Conservation (phyloP, 2,888 invertebrate genomes). For the Drosophila infuscata region DNA sequence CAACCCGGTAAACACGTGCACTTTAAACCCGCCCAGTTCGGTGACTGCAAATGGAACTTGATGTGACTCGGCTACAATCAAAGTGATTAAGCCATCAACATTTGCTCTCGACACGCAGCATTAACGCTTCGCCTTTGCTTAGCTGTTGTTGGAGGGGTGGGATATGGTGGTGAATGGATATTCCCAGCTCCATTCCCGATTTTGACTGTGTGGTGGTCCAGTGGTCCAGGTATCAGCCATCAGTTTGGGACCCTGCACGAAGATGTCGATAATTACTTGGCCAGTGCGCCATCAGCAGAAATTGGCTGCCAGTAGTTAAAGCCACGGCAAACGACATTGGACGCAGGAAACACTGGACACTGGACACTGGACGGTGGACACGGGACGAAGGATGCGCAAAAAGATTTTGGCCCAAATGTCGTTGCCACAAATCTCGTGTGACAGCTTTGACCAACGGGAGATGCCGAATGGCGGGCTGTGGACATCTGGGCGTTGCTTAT, state of each 20-base stretch:
- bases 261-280: constrained; percentile 77
- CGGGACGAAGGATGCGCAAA: constrained; percentile 30
- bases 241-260: constrained; percentile 34
- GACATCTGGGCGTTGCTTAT: constrained; percentile 58
- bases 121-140: constrained; percentile 64
- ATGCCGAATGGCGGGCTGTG: constrained; percentile 14
- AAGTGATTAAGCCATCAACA: constrained; percentile 79
- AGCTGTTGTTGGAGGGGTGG: neutral
- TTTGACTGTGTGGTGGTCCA: neutral
- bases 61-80: constrained; percentile 50
- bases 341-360: neutral
- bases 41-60: constrained; percentile 49
- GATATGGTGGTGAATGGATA: neutral
- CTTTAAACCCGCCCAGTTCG: constrained; percentile 49
- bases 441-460: constrained; percentile 51
- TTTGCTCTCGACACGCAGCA: constrained; percentile 78
- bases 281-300: constrained; percentile 77
- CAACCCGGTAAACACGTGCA: constrained; percentile 65
- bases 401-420: constrained; percentile 66
- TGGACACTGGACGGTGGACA: constrained; percentile 10
- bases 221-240: constrained; percentile 27
- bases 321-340: constrained; percentile 33
- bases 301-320: constrained; percentile 62
- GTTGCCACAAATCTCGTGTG: constrained; percentile 70
- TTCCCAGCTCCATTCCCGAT: constrained; percentile 22